Evolutionary conservation across 2,888 invertebrate genomes (phyloP).

Genomic region (Alloscopus bannaensis): DNA sequence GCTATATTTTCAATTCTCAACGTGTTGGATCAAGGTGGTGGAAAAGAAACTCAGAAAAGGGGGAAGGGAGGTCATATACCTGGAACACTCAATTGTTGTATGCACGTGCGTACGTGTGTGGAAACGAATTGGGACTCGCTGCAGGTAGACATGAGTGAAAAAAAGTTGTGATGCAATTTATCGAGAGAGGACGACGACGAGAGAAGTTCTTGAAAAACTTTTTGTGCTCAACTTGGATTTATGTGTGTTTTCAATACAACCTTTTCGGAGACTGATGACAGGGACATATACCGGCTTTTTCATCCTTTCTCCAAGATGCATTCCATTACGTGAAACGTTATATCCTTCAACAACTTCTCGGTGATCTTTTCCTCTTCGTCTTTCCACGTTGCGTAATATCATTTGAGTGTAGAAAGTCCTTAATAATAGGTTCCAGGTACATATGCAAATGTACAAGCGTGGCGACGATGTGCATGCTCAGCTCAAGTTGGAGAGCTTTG

Average conservation of each 20-base stretch:
- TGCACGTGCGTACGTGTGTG: no score
- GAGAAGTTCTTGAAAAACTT: no score
- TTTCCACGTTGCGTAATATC: not conserved
- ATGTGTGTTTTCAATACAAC: slow-evolving; percentile 28
- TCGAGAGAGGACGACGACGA: slow-evolving; percentile 28
- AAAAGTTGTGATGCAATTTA: slow-evolving; percentile 28
- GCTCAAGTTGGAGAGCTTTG: not conserved
- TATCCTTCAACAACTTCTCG: slow-evolving; percentile 23
- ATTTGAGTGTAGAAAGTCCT: slow-evolving; percentile 9
- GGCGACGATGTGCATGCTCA: not conserved
- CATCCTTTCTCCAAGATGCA: not conserved
- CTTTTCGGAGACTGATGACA: slow-evolving; percentile 56
- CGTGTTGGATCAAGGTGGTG: no score
- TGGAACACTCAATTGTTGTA: no score
- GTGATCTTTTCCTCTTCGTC: not conserved
- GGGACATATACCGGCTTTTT: slow-evolving; percentile 39
- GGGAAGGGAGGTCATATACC: no score
- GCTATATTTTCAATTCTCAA: no score
- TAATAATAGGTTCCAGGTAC: slow-evolving; percentile 7
- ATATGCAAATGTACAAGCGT: not conserved
- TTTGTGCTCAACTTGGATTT: slow-evolving; percentile 43
- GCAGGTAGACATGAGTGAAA: no score
- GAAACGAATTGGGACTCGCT: no score
- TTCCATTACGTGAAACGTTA: not conserved
- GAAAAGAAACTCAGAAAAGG: no score